These are phyloP conservation scores for Periparus ater DNA, from an alignment of 2,797 vertebrate species.

Conservation along the genomic window DNA sequence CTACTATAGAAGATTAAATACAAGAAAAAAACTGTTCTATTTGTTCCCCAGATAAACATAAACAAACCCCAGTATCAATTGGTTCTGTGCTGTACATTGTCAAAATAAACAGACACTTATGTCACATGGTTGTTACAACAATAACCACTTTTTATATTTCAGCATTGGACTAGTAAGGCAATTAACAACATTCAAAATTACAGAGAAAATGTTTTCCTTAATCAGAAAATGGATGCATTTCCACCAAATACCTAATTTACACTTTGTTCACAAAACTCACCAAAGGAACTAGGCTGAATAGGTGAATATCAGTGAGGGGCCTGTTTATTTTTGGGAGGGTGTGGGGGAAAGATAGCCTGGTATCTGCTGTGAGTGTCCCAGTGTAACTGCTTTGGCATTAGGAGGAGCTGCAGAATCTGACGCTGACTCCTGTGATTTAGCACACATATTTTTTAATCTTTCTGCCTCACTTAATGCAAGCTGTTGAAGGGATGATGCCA, in stretches of 20 bases:
- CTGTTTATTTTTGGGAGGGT: neutral
- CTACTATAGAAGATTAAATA: neutral
- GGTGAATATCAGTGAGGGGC: neutral
- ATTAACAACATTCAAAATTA: neutral
- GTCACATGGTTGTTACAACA: neutral
- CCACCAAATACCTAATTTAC: neutral
- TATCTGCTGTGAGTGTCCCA: neutral
- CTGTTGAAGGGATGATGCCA: neutral
- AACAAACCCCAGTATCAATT: neutral
- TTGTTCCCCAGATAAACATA: neutral
- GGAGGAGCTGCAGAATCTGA: neutral
- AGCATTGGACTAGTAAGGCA: neutral
- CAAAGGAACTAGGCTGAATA: neutral
- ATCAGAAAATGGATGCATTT: neutral
- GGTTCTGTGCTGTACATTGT: neutral
- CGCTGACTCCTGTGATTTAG: neutral
- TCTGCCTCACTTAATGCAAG: neutral
- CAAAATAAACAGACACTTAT: neutral
- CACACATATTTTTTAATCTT: neutral
- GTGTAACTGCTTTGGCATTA: neutral
- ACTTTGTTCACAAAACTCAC: neutral
- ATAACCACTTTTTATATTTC: neutral
- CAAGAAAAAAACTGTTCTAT: neutral
- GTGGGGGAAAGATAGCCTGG: neutral
- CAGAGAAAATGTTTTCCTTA: neutral